Percentiles rank a stretch among this genome's conserved stretches.
These are phyloP conservation scores for Lordiphosa mommai DNA, from an alignment of 1,140 invertebrate species.

Conservation along the genomic window DNA sequence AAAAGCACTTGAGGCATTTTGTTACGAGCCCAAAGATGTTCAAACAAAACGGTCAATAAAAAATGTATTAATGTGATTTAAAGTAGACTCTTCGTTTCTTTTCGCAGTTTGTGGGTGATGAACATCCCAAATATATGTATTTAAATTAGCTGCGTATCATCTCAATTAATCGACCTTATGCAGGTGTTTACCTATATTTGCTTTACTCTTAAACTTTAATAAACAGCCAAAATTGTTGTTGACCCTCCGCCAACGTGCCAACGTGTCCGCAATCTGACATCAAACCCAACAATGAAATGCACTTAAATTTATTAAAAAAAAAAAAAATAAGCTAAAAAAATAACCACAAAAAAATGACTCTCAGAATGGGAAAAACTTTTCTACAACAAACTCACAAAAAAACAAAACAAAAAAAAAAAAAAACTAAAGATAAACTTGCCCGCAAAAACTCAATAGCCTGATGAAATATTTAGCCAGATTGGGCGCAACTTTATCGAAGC, in stretches of 20 bases:
- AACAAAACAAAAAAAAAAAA: conserved; percentile 27
- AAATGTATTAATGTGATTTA: too few relatives aligned
- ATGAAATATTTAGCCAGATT: conserved; percentile 66
- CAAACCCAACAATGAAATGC: conserved; percentile 46
- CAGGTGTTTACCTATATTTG: neutral
- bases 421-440: conserved; percentile 65
- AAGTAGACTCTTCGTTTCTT: too few relatives aligned
- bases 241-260: conserved; percentile 14
- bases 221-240: neutral
- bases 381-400: conserved; percentile 35
- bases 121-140: too few relatives aligned
- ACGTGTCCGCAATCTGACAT: conserved; percentile 45
- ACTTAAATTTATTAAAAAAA: conserved; percentile 64
- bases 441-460: conserved; percentile 64
- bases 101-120: too few relatives aligned
- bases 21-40: too few relatives aligned
- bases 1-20: too few relatives aligned
- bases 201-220: neutral
- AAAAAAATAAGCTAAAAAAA: conserved; percentile 24
- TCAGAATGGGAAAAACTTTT: conserved; percentile 47
- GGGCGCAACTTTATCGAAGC: conserved; percentile 57
- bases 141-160: too few relatives aligned
- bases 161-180: too few relatives aligned
- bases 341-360: conserved; percentile 31
- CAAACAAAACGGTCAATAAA: too few relatives aligned